Base-by-base conservation (phyloP, 2,888 invertebrate species). In the Dioctria linearis region DNA sequence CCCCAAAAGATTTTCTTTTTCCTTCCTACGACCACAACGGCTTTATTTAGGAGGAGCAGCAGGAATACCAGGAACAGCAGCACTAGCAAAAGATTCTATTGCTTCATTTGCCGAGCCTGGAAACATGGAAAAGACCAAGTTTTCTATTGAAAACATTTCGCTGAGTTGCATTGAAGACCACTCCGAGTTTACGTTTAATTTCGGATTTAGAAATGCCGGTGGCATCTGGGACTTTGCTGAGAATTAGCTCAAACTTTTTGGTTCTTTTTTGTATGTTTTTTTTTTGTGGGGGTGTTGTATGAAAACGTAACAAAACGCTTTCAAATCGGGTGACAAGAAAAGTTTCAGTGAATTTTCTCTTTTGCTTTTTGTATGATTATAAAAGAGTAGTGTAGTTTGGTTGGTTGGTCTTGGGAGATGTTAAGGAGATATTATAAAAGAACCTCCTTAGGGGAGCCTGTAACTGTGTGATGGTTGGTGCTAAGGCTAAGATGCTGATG, bases 311-410 rank as follows among this genome's bases (percentile, higher is more conserved):
- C 76, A 76, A 76, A 76, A 76, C 76, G 39, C 46, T 63, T 76
- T 63, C 76, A 76, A 25, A 76, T 76, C 63, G 76, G 43, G 76
- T 76, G 76, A 76, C 63, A 76, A 76, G 76, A 63, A 76, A 76
- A 76, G 63, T 76, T 76, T 76, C 46, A 46, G n/a, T 40, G 25
- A 61, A 51, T 63, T 76, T 76, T 76, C 57, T 25, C 25, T 42
- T 57, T 73, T 8, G 25, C 54, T 73, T 57, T 59, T 59, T 73
- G 25, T 25, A 54, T 54, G 54, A n/a, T 11, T 54, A 54, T 54
- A 46, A 5, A 25, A 46, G 6, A 54, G 54, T 11, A 25, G 25
- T 25, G 25, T 25, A 25, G 25, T 25, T 25, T 25, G 25, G 25
- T 25, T 25, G 25, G 25, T 25, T 25, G 25, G 25, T 25, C 25